phyloP scores from a whole-genome alignment of 2,888 invertebrate genomes.

The Mesorhabditis spiculigera region DNA sequence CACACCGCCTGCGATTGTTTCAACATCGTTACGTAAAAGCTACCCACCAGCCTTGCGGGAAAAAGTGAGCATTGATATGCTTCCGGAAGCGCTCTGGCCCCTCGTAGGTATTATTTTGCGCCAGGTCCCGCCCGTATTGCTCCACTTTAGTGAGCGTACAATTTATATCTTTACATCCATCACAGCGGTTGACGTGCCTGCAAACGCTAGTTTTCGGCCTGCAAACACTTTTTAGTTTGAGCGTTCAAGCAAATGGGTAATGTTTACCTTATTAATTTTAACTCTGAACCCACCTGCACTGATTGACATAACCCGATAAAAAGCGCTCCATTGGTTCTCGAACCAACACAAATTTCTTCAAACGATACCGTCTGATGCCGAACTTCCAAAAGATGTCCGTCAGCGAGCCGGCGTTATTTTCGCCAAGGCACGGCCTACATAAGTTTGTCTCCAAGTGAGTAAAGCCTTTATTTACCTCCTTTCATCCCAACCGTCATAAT shows the following conservation, averaged over 20 bases:
- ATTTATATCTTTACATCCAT: background rate
- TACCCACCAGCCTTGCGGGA: background rate
- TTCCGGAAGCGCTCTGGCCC: background rate
- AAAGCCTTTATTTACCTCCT: background rate
- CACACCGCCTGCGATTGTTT: background rate
- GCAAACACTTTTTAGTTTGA: background rate
- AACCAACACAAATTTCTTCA: background rate
- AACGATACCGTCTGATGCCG: background rate
- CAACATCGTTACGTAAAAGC: background rate
- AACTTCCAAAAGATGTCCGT: background rate
- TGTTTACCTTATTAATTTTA: background rate
- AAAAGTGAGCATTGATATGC: background rate
- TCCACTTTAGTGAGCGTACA: background rate
- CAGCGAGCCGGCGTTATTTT: background rate
- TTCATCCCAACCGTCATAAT: background rate
- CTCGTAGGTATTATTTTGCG: background rate
- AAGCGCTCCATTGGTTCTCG: background rate
- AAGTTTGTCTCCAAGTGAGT: background rate
- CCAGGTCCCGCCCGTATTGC: background rate
- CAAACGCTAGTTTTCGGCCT: too few relatives aligned
- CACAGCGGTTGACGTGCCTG: background rate
- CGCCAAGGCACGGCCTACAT: background rate
- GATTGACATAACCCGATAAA: background rate
- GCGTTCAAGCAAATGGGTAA: background rate
- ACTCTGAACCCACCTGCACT: background rate